Evolutionary conservation across 2,113 vertebrate species (phyloP).

Genomic region (Conger conger): DNA sequence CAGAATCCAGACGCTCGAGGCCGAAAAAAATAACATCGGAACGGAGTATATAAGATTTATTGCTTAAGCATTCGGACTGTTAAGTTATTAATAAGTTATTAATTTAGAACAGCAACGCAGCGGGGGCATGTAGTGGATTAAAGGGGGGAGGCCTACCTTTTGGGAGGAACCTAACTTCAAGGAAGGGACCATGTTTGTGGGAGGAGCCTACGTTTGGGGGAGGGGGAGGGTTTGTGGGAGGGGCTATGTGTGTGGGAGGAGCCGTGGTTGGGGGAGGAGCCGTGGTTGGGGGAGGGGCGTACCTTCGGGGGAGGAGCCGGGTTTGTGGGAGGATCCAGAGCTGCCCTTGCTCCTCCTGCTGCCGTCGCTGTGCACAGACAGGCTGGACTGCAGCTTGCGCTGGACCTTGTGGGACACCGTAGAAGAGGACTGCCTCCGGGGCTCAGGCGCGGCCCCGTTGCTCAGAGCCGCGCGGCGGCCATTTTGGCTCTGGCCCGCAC

Average conservation of each 20-base stretch:
- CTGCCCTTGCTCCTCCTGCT: slow-evolving; percentile 88
- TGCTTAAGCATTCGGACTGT: background rate
- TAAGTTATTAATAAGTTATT: background rate
- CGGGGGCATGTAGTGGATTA: too few species aligned
- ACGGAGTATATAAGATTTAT: background rate
- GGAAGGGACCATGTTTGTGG: too few species aligned
- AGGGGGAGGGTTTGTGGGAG: too few species aligned
- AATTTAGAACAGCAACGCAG: background rate
- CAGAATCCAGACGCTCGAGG: background rate
- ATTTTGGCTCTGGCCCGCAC: slow-evolving; percentile 69
- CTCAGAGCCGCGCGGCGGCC: slow-evolving; percentile 63
- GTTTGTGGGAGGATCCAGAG: slow-evolving; percentile 83
- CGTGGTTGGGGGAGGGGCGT: slow-evolving; percentile 47
- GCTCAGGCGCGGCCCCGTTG: slow-evolving; percentile 65
- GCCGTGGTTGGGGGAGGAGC: background rate
- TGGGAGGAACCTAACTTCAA: too few species aligned
- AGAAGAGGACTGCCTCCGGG: slow-evolving; percentile 72
- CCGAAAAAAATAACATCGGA: background rate
- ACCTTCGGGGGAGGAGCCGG: slow-evolving; percentile 90
- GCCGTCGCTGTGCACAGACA: slow-evolving; percentile 88
- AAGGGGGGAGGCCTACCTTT: too few species aligned
- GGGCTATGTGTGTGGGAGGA: too few species aligned
- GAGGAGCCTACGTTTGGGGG: too few species aligned
- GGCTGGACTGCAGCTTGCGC: slow-evolving; percentile 87
- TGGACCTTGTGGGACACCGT: slow-evolving; percentile 92